Base-by-base conservation (phyloP, 2,888 invertebrate genomes). In the Caenorhabditis auriculariae region DNA sequence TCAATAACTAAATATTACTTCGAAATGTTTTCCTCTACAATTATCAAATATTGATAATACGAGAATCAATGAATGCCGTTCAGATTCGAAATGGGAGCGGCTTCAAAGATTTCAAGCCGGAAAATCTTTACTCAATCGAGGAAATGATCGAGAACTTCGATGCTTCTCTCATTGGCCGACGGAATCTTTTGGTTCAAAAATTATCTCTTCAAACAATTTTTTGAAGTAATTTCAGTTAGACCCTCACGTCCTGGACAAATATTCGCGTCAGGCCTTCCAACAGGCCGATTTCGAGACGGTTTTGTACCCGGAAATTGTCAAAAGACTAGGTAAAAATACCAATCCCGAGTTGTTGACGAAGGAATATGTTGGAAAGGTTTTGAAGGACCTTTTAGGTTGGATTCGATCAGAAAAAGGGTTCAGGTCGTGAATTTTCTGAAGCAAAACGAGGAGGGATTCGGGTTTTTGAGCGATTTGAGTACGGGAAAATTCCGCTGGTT, bases 1-100 rank as follows among this genome's bases (percentile, higher is more conserved):
- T n/a, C n/a, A n/a, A n/a, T n/a, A n/a, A n/a, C n/a, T n/a, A n/a
- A n/a, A n/a, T n/a, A n/a, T n/a, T n/a, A n/a, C n/a, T n/a, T n/a
- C n/a, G n/a, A n/a, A n/a, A n/a, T n/a, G n/a, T n/a, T n/a, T n/a
- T n/a, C n/a, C n/a, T n/a, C n/a, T n/a, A n/a, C n/a, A n/a, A n/a
- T n/a, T n/a, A n/a, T n/a, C n/a, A n/a, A n/a, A n/a, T n/a, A n/a
- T n/a, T n/a, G n/a, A n/a, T n/a, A n/a, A n/a, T n/a, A n/a, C n/a
- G n/a, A n/a, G n/a, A n/a, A n/a, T n/a, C n/a, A n/a, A n/a, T n/a
- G n/a, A n/a, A 46, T 9, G n/a, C 17, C n/a, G 12, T 54, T 29
- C 28, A 65, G 69, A 58, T 80, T 32, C 54, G 79, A 23, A 79
- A 79, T 52, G 78, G 79, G 2, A 72, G 75, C 38, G 79, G 79